These are phyloP conservation scores for Ischnus inquisitorius DNA, from an alignment of 2,888 invertebrate species.

Conservation along the genomic window DNA sequence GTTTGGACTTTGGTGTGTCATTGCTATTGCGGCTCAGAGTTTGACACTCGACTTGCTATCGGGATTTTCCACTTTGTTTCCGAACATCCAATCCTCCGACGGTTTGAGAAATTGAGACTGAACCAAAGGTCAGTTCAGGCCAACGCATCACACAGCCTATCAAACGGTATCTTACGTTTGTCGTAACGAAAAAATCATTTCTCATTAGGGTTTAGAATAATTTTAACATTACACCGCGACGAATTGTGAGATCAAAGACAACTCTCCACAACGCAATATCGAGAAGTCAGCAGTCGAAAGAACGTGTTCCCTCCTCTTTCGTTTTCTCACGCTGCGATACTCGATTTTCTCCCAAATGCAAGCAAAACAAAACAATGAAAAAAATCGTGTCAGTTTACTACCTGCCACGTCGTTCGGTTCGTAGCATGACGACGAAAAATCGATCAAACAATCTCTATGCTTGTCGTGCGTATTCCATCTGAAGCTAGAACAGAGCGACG, in stretches of 20 bases:
- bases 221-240: neutral
- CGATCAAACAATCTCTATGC: constrained; percentile 21
- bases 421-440: constrained; percentile 19
- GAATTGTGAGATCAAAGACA: constrained; percentile 30
- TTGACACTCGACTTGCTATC: constrained; percentile 17
- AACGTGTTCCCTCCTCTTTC: neutral
- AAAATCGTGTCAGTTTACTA: neutral
- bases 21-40: constrained; percentile 24
- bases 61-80: constrained; percentile 11
- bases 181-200: constrained; percentile 44
- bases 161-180: neutral
- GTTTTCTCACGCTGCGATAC: neutral
- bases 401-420: neutral
- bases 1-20: constrained; percentile 43
- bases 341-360: neutral
- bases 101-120: constrained; percentile 16
- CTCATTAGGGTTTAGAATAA: constrained; percentile 50
- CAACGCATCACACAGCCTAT: neutral
- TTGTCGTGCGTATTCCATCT: constrained; percentile 5
- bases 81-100: constrained; percentile 17
- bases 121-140: neutral
- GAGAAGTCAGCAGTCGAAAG: constrained; percentile 7
- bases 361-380: constrained; percentile 15
- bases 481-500: neutral
- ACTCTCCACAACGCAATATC: constrained; percentile 25